Evolutionary conservation across 2,888 invertebrate species (phyloP), one percentile per base, ranked within the genome.

Genomic region (Apodemia mormo): DNA sequence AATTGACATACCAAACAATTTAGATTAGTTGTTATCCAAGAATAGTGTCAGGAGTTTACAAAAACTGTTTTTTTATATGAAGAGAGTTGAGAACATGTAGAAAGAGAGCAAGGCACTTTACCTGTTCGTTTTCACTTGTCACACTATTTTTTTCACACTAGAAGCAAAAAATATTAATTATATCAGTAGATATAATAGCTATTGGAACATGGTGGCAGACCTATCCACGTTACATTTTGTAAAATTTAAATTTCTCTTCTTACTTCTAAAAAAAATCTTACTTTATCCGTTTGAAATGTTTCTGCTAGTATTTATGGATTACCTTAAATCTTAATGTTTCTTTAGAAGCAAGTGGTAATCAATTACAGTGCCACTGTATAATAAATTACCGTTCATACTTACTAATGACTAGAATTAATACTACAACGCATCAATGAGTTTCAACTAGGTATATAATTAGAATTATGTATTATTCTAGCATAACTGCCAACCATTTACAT

Each of bases 291-390:
- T 54, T 54, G 22, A 54, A 54, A 54, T 54, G 7, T 54, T 6
- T 14, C 5, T 14, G 14, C 49, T 54, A 54, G 52, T 54, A 54
- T 54, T 54, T n/a, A 54, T 54, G 52, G 52, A 54, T 54, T 22
- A 54, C 8, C 52, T 54, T 1, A 22, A 54, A 54, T 54, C n/a
- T 54, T 54, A 54, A 54, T 54, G 52, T 54, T 54, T 54, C 22
- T 54, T 54, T 22, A 54, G 52, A 54, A 54, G 52, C 52, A 54
- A 54, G 22, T 54, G 52, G 52, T 54, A 54, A 54, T 54, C 52
- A 54, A 54, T 54, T 54, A 54, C 22, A 22, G 52, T 8, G 52
- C 5, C 49, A 54, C 52, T 54, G n/a, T 54, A 54, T 54, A 54
- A 54, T 54, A 54, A 54, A 54, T 54, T 54, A 54, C 52, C 22